Evolutionary conservation across 2,797 vertebrate species (phyloP), one percentile per base, ranked within the genome.

Genomic region (Pygocentrus nattereri): DNA sequence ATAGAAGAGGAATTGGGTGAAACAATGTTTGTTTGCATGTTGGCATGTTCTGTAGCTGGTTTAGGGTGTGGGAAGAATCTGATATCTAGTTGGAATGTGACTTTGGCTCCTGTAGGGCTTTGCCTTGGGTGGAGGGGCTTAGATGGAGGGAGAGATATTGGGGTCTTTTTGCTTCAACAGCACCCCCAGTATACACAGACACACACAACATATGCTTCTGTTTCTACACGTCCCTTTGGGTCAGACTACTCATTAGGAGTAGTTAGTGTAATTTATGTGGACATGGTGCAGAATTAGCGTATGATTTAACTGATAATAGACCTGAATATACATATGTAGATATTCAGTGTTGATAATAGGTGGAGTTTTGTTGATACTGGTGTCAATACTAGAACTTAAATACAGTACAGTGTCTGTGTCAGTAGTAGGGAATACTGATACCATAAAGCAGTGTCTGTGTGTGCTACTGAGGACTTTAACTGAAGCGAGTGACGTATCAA

Each of bases 21-120:
- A 82, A 87, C 47, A 38, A 50, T 70, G 76, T 80, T 85, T 78
- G 73, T 70, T 79, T 74, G n/a, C 50, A 59, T 38, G 62, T 21
- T 79, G 47, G 41, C 68, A 59, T 69, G 62, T 72, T 71, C 76
- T 64, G 19, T 78, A 79, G 67, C 76, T 85, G 83, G 41, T 82
- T 75, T 82, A 56, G 81, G 83, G 78, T 86, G 82, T 85, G 85
- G 79, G 86, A 84, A 85, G 82, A 80, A 85, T 85, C 85, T 87
- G 84, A 86, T 88, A 88, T 85, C 78, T 83, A 61, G 58, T 67
- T 72, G 85, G 87, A 84, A 88, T 87, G 85, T 82, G 79, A 80
- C 79, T 76, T 84, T 87, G 87, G 85, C 84, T 85, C 87, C 82
- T 77, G 61, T 76, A 75, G 74, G 61, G 87, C 61, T 82, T 87